A percentile compares a stretch with the other conserved stretches of the same genome.
Evolutionary conservation across 2,113 vertebrate species (phyloP).

Genomic region (Tragelaphus buxtoni): DNA sequence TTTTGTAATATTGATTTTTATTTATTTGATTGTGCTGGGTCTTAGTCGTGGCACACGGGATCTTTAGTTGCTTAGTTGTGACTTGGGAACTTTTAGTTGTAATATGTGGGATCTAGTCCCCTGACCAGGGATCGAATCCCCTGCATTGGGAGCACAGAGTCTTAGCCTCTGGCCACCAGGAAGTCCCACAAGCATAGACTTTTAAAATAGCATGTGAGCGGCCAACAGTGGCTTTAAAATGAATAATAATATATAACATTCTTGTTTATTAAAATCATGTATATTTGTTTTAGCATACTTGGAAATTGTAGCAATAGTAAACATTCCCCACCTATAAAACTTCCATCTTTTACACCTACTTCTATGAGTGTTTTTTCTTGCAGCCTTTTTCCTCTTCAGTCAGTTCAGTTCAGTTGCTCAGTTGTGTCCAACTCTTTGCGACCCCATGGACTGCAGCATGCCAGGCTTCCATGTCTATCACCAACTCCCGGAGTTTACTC

Average conservation of each 20-base stretch:
- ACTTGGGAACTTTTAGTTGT: not conserved
- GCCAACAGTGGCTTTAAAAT: not conserved
- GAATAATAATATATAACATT: not conserved
- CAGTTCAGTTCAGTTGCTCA: not conserved
- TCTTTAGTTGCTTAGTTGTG: not conserved
- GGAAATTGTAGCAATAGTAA: not conserved
- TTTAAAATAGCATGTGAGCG: not conserved
- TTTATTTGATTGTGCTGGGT: not conserved
- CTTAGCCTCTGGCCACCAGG: not conserved
- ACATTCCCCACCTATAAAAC: not conserved
- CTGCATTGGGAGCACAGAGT: not conserved
- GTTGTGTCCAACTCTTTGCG: not conserved
- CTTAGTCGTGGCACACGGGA: rapidly evolving
- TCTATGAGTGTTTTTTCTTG: not conserved
- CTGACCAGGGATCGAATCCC: not conserved
- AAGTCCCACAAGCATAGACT: not conserved
- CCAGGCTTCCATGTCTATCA: not conserved
- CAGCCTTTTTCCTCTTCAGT: not conserved
- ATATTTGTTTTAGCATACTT: not conserved
- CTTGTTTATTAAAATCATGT: not conserved
- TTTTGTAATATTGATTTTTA: not conserved
- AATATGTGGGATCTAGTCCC: not conserved
- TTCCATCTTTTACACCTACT: not conserved
- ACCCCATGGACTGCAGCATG: not conserved
- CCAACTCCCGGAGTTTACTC: not conserved